Evolutionary conservation across 1,140 invertebrate species (phyloP).

Genomic region (Neodiprion lecontei): DNA sequence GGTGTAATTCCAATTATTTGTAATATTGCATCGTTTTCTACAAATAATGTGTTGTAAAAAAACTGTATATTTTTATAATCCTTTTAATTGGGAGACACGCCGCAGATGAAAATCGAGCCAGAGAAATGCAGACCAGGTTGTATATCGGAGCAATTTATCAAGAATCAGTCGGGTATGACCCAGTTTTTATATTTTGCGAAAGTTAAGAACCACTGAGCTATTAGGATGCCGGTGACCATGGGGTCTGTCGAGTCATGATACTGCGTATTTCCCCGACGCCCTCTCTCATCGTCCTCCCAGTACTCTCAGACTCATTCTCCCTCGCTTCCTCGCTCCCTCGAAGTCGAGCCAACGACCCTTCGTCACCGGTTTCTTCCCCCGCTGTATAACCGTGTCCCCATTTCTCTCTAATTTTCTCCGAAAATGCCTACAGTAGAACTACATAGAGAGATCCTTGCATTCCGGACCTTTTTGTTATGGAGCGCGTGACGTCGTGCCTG

Average conservation of each 20-base stretch:
- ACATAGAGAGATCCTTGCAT: background rate
- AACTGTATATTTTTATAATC: too few relatives aligned
- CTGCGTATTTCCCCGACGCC: slow-evolving; percentile 10
- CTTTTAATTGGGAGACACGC: too few relatives aligned
- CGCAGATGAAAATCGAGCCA: too few relatives aligned
- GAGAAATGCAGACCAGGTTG: too few relatives aligned
- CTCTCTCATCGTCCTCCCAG: slow-evolving; percentile 19
- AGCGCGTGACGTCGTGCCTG: background rate
- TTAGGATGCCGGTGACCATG: slow-evolving; percentile 29
- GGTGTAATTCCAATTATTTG: too few relatives aligned
- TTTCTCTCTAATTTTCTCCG: background rate
- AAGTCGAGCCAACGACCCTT: too few relatives aligned
- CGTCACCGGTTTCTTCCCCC: too few relatives aligned
- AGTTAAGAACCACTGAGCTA: slow-evolving; percentile 33
- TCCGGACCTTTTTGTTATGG: background rate
- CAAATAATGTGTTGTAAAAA: too few relatives aligned
- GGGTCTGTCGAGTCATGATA: slow-evolving; percentile 27
- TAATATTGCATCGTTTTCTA: too few relatives aligned
- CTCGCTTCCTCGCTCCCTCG: background rate
- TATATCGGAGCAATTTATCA: too few relatives aligned
- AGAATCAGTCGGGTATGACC: slow-evolving; percentile 24
- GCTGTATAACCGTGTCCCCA: too few relatives aligned
- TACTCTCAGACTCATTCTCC: background rate
- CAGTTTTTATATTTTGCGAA: slow-evolving; percentile 33
- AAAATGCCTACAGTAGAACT: background rate